Percentiles rank a stretch among this genome's conserved stretches.
phyloP scores from a whole-genome alignment of 2,888 invertebrate species.

The Xanthia togata region DNA sequence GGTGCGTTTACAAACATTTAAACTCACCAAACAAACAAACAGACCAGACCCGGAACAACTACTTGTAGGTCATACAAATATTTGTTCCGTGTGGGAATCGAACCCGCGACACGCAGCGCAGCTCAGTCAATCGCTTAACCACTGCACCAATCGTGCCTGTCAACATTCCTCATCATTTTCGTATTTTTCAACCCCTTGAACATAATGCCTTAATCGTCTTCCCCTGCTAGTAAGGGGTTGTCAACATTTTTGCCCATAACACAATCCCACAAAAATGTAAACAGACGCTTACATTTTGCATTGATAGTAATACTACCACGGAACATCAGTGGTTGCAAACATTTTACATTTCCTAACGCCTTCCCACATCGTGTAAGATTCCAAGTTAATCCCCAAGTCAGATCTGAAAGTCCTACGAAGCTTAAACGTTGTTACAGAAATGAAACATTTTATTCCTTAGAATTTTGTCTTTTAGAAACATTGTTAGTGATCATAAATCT shows the following conservation, averaged over 20 bases:
- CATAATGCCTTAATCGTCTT: neutral
- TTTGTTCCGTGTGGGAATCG: too few species aligned
- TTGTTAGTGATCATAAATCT: neutral
- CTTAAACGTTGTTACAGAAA: slow-evolving; percentile 41
- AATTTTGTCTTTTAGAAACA: slow-evolving; percentile 8
- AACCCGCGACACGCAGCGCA: too few species aligned
- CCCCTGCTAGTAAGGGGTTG: neutral
- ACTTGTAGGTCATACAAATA: too few species aligned
- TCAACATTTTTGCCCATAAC: neutral
- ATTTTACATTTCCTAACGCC: slow-evolving; percentile 43
- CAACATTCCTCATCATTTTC: too few species aligned
- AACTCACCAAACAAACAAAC: too few species aligned
- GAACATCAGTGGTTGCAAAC: slow-evolving; percentile 40
- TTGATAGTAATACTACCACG: slow-evolving; percentile 12
- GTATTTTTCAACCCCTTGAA: neutral
- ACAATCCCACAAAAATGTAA: neutral
- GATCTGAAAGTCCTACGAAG: slow-evolving; percentile 37
- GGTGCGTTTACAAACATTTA: too few species aligned
- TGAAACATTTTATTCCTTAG: slow-evolving; percentile 23
- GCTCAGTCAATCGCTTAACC: too few species aligned
- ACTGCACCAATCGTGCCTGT: too few species aligned
- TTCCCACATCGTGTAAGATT: slow-evolving; percentile 10
- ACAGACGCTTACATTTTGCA: neutral
- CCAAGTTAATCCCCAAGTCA: slow-evolving; percentile 46
- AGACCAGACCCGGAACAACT: too few species aligned